A percentile compares a stretch with the other conserved stretches of the same genome.
phyloP scores from a whole-genome alignment of 2,113 vertebrate genomes.

The Cavia porcellus region DNA sequence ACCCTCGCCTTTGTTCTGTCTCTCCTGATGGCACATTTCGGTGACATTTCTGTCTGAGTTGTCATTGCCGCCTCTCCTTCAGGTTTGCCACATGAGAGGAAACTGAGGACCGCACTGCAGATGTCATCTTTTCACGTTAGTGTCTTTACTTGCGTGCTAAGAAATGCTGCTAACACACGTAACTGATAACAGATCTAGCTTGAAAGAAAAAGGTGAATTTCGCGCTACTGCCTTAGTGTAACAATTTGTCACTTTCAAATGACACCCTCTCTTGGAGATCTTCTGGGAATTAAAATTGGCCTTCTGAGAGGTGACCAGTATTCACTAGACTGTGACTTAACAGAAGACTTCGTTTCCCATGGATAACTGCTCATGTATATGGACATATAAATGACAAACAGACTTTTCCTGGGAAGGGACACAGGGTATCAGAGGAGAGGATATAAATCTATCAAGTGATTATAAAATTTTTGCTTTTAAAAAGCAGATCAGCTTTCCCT shows the following conservation, averaged over 20 bases:
- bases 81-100: background rate
- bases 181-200: background rate
- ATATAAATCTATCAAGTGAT: background rate
- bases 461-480: background rate
- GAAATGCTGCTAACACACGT: background rate
- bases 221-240: slow-evolving; percentile 2
- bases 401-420: slow-evolving; percentile 36
- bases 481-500: background rate
- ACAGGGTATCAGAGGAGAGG: background rate
- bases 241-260: slow-evolving; percentile 26
- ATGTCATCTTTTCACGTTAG: background rate
- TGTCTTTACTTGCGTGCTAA: background rate
- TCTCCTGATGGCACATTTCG: too few relatives aligned
- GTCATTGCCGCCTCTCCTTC: background rate
- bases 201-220: background rate
- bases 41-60: background rate
- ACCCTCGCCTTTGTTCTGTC: background rate
- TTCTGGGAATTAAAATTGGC: slow-evolving; percentile 35
- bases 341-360: background rate
- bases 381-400: background rate
- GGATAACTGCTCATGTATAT: background rate
- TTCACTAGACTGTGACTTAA: background rate
- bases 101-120: background rate
- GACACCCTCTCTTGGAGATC: background rate
- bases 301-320: slow-evolving; percentile 25